Evolutionary conservation across 92 coral and sea anemone species (phyloP).

Genomic region (Parazoanthus swiftii): DNA sequence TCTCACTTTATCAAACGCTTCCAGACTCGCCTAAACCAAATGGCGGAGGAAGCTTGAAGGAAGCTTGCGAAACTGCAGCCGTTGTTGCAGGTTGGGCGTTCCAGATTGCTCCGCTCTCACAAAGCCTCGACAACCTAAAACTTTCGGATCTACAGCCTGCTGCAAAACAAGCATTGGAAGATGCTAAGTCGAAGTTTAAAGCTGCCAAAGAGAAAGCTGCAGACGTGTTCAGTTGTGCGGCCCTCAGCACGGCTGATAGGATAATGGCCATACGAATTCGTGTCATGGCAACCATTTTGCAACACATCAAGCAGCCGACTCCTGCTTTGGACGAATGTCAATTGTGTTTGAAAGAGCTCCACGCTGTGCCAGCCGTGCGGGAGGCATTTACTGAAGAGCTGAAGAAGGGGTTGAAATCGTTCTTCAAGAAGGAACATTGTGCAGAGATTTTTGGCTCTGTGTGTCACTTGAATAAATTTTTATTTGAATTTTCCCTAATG

Average conservation of each 20-base stretch:
- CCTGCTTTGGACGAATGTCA: constrained; percentile 5
- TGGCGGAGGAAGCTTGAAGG: background rate
- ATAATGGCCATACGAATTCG: background rate
- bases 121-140: background rate
- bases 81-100: constrained; percentile 5
- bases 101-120: background rate
- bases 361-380: constrained; percentile 20
- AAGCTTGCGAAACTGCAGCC: constrained; percentile 25
- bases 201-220: constrained; percentile 25
- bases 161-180: constrained; percentile 16
- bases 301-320: constrained; percentile 5
- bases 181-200: constrained; percentile 20
- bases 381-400: constrained; percentile 32
- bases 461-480: constrained; percentile 31
- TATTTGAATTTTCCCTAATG: constrained; percentile 10
- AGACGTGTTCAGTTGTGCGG: background rate
- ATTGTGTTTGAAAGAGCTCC: constrained; percentile 30
- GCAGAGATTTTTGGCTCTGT: constrained; percentile 34
- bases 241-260: background rate
- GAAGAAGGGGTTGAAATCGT: constrained; percentile 34
- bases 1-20: constrained; percentile 6
- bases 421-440: constrained; percentile 29
- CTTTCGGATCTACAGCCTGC: background rate
- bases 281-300: constrained; percentile 36
- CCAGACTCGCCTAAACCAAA: background rate